phyloP scores from a whole-genome alignment of 2,113 vertebrate genomes.

The Anthoscopus minutus region DNA sequence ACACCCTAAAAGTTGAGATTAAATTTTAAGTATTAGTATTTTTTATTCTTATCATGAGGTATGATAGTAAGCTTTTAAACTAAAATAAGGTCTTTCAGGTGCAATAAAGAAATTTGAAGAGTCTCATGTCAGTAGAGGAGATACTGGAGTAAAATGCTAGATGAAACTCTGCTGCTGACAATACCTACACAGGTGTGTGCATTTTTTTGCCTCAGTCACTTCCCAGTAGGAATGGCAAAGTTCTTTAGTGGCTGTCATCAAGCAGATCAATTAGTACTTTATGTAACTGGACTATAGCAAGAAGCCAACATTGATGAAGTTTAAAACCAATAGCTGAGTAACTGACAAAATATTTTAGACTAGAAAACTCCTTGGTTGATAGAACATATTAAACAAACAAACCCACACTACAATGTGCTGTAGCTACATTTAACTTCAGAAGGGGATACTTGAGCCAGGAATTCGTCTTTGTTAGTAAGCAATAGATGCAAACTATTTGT shows the following conservation, averaged over 20 bases:
- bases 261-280: not conserved
- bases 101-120: not conserved
- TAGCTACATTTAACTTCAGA: not conserved
- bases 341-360: not conserved
- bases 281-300: not conserved
- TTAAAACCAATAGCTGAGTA: not conserved
- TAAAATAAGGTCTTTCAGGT: not conserved
- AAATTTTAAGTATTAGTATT: not conserved
- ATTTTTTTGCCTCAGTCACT: not conserved
- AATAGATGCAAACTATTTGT: not conserved
- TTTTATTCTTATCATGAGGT: not conserved
- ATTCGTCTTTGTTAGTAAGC: not conserved
- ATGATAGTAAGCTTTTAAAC: not conserved
- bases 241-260: not conserved
- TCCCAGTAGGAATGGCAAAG: not conserved
- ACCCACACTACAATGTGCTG: not conserved
- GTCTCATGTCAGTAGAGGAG: not conserved
- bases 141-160: not conserved
- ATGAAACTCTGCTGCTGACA: not conserved
- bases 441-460: not conserved
- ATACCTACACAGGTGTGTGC: not conserved
- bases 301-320: rapidly evolving
- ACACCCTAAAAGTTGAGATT: not conserved
- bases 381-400: not conserved
- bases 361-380: not conserved